Evolutionary conservation across 2,113 vertebrate species (phyloP).

Genomic region (Cyprinus carpio): DNA sequence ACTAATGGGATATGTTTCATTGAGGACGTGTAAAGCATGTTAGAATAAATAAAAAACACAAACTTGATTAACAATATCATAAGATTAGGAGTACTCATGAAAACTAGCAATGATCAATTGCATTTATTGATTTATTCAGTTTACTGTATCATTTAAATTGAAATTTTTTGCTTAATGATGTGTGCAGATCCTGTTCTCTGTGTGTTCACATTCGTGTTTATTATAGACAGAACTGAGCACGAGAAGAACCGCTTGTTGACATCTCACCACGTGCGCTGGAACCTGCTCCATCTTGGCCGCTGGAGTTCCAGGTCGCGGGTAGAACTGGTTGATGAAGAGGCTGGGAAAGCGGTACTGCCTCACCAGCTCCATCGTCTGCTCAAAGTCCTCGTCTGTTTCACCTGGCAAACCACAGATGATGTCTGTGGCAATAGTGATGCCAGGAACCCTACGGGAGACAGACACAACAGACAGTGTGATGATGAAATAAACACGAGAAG

Average conservation of each 20-base stretch:
- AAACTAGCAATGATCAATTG: neutral
- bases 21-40: too few relatives aligned
- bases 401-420: constrained; percentile 98
- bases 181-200: too few relatives aligned
- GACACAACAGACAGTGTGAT: neutral
- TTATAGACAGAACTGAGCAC: neutral
- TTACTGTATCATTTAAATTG: too few relatives aligned
- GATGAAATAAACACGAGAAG: neutral
- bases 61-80: neutral
- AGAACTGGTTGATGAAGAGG: constrained; percentile 99
- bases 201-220: too few relatives aligned
- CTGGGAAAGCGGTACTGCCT: constrained; percentile 89
- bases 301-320: constrained; percentile 93
- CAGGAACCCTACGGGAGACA: constrained; percentile 83
- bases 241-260: too few relatives aligned
- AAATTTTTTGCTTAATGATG: too few relatives aligned
- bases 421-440: constrained; percentile 96
- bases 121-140: neutral
- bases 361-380: constrained; percentile 90
- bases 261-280: constrained; percentile 89
- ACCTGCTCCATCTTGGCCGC: constrained; percentile 94
- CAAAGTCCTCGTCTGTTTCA: constrained; percentile 94
- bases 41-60: too few relatives aligned
- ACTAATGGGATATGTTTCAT: too few relatives aligned
- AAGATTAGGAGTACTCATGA: neutral